These are phyloP conservation scores for Callinectes sapidus DNA, from an alignment of 2,888 invertebrate species.

Conservation along the genomic window DNA sequence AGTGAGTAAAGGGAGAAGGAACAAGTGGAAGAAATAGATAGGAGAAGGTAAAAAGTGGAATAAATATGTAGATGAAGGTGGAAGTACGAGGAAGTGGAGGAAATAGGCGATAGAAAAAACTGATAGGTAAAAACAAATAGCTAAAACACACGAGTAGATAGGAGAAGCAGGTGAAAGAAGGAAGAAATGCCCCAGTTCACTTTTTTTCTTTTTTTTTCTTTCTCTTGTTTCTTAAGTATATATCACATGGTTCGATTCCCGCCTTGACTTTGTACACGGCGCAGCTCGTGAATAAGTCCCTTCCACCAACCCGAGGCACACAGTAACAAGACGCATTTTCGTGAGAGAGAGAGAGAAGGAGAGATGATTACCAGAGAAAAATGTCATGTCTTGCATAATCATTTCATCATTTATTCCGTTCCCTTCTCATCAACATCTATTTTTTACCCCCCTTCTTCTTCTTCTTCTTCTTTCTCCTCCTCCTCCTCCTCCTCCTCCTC, in stretches of 20 bases:
- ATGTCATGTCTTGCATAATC: background rate
- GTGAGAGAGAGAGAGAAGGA: too few relatives aligned
- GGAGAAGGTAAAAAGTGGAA: too few relatives aligned
- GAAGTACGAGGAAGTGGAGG: too few relatives aligned
- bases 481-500: constrained; percentile 8
- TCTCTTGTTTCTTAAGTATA: too few relatives aligned
- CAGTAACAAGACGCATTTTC: background rate
- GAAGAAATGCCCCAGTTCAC: background rate
- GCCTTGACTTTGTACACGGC: background rate
- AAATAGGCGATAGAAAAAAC: too few relatives aligned
- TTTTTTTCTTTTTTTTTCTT: background rate
- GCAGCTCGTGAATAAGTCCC: background rate
- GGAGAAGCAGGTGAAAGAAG: background rate
- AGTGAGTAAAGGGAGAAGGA: too few relatives aligned
- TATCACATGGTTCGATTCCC: background rate
- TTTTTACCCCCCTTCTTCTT: background rate
- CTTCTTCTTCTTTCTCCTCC: too few relatives aligned
- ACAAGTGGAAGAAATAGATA: too few relatives aligned
- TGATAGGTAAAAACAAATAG: too few relatives aligned
- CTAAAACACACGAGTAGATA: too few relatives aligned
- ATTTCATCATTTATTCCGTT: background rate
- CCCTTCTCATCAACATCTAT: background rate
- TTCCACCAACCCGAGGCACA: background rate
- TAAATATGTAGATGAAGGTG: too few relatives aligned
- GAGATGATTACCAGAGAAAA: background rate